Evolutionary conservation across 2,113 vertebrate genomes (phyloP).

Genomic region (Paralichthys olivaceus): DNA sequence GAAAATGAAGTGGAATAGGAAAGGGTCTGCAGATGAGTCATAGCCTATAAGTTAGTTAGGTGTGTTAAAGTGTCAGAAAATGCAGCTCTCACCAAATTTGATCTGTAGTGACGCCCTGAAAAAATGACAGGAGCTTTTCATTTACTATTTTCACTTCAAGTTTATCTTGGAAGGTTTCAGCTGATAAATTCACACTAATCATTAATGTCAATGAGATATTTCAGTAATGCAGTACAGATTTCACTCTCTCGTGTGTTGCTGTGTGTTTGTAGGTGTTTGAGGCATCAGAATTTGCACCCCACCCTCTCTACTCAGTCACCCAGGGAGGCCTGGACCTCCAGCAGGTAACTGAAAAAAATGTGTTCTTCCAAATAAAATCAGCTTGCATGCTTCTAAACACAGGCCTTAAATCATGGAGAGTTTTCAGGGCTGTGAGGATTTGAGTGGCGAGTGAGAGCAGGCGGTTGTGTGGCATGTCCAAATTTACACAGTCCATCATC

Average conservation of each 20-base stretch:
- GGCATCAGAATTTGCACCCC: slow-evolving; percentile 77
- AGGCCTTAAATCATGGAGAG: slow-evolving; percentile 3
- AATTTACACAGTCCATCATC: slow-evolving; percentile 73
- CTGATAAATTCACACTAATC: slow-evolving; percentile 11
- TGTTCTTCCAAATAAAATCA: slow-evolving; percentile 10
- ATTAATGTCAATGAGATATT: slow-evolving; percentile 3
- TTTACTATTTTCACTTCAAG: slow-evolving; percentile 35
- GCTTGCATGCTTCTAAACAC: neutral
- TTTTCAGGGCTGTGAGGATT: slow-evolving; percentile 29
- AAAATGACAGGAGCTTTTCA: slow-evolving; percentile 23
- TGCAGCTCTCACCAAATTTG: slow-evolving; percentile 41
- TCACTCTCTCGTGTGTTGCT: slow-evolving; percentile 8
- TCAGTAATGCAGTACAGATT: slow-evolving; percentile 10
- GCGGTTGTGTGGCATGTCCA: slow-evolving; percentile 63
- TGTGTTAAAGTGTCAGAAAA: slow-evolving; percentile 65
- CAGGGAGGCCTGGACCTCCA: slow-evolving; percentile 81
- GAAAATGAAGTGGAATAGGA: slow-evolving; percentile 57
- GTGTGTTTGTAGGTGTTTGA: slow-evolving; percentile 72
- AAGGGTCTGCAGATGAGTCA: slow-evolving; percentile 65
- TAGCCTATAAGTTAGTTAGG: slow-evolving; percentile 67
- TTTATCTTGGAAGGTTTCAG: slow-evolving; percentile 19
- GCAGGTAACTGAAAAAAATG: slow-evolving; percentile 68
- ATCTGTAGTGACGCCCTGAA: slow-evolving; percentile 23
- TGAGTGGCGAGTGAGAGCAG: slow-evolving; percentile 37
- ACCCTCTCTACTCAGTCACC: slow-evolving; percentile 79